phyloP scores from a whole-genome alignment of 1,140 invertebrate species.

The Colletes latitarsis region DNA sequence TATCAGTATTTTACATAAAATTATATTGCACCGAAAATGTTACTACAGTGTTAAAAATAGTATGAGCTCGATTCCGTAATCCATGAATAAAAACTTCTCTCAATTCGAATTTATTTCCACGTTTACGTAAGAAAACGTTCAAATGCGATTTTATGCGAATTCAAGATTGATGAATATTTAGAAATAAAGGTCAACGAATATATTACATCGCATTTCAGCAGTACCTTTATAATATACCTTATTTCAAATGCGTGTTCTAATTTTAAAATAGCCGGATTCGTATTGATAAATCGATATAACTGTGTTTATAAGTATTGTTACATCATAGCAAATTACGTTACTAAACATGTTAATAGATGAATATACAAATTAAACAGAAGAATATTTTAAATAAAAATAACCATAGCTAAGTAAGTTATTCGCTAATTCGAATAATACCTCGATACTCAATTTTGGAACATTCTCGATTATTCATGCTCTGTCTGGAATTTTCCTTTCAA shows the following conservation, averaged over 20 bases:
- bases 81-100: too few species aligned
- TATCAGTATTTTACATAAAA: too few species aligned
- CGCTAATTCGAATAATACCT: not conserved
- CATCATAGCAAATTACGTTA: not conserved
- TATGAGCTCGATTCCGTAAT: too few species aligned
- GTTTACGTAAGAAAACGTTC: not conserved
- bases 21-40: too few species aligned
- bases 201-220: too few species aligned
- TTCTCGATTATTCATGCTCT: not conserved
- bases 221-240: not conserved
- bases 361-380: not conserved
- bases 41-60: too few species aligned
- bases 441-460: not conserved
- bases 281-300: not conserved
- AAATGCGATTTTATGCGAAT: not conserved
- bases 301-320: not conserved
- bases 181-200: not conserved
- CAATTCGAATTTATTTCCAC: too few species aligned
- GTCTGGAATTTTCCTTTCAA: not conserved
- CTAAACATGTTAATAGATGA: not conserved
- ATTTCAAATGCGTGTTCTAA: not conserved
- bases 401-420: not conserved
- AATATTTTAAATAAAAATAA: constrained; percentile 6
- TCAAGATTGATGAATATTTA: not conserved
- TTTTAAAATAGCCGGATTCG: not conserved